Conservation (phyloP, 2,113 vertebrate species). For the Siphamia tubifer region DNA sequence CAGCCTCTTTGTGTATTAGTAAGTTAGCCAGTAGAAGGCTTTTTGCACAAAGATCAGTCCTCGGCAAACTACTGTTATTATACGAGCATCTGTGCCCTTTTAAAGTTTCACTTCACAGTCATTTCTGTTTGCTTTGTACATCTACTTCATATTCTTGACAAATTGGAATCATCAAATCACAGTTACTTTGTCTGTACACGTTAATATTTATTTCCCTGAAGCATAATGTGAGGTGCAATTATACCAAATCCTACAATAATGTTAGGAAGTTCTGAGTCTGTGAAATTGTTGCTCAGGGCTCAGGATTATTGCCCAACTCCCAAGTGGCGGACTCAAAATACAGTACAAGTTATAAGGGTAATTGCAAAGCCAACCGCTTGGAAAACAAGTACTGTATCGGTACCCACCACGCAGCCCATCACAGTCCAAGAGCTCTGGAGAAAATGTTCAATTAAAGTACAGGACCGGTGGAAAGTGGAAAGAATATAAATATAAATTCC, state of each 20-base stretch:
- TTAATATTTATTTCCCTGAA: constrained; percentile 58
- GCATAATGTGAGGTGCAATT: constrained; percentile 61
- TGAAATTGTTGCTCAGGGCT: constrained; percentile 60
- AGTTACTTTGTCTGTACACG: constrained; percentile 26
- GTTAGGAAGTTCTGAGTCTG: constrained; percentile 53
- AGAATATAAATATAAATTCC: constrained; percentile 32
- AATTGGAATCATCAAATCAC: constrained; percentile 26
- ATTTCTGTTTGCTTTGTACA: neutral
- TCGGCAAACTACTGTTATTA: neutral
- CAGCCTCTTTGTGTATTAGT: neutral
- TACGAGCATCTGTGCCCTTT: neutral
- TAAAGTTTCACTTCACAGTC: neutral
- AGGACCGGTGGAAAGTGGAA: constrained; percentile 24
- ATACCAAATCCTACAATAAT: constrained; percentile 48
- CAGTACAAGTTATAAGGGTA: constrained; percentile 66
- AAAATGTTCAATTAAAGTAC: constrained; percentile 64
- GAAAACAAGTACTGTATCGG: constrained; percentile 64
- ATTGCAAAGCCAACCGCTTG: constrained; percentile 72
- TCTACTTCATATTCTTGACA: constrained; percentile 5
- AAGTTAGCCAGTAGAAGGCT: neutral
- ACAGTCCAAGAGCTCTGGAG: constrained; percentile 48
- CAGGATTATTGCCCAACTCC: constrained; percentile 64
- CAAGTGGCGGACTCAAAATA: constrained; percentile 63
- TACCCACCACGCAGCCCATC: constrained; percentile 40
- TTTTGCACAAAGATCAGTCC: neutral